Evolutionary conservation across 2,888 invertebrate genomes (phyloP), one percentile per base, ranked within the genome.

Genomic region (Clostera curtula): DNA sequence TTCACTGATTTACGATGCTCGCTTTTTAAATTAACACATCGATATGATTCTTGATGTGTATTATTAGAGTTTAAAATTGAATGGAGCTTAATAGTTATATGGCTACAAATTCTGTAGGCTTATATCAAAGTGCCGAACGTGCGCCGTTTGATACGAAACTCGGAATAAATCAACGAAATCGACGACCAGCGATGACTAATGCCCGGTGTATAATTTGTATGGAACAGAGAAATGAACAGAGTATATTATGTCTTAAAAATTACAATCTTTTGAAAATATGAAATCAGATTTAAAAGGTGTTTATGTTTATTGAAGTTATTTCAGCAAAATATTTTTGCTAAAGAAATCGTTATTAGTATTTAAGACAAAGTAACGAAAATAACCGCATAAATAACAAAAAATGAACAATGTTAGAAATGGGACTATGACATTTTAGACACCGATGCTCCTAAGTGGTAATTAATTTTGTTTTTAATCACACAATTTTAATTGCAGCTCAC

Each of bases 141-240:
- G 64, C 73, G 67, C 64, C 61, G 69, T 70, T 66, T 69, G 71
- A 67, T 71, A 70, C 65, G 56, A 61, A 68, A 64, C 63, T 71
- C 70, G 73, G 75, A 74, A 83, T 83, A 83, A 83, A 83, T 83
- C 82, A 82, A 77, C 79, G 72, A 76, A 76, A 80, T 68, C 80
- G 72, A 74, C 82, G 75, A 80, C 76, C 57, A 74, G 73, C 68
- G 63, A 70, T 76, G 77, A 80, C 66, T 77, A 70, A 77, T 80
- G 70, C 54, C 55, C 56, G 41, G 38, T 66, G 64, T 62, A 65
- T 61, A 61, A 64, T 61, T 61, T 55, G 62, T 50, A 53, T 43
- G 27, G 57, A 45, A 65, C 52, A 59, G 24, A 19, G 36, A 48
- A 48, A 46, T 15, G 34, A 6, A 25, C 63, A 34, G 67, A 69